These are phyloP conservation scores for Lacerta bilineata DNA, from an alignment of 2,797 vertebrate species.

Conservation along the genomic window DNA sequence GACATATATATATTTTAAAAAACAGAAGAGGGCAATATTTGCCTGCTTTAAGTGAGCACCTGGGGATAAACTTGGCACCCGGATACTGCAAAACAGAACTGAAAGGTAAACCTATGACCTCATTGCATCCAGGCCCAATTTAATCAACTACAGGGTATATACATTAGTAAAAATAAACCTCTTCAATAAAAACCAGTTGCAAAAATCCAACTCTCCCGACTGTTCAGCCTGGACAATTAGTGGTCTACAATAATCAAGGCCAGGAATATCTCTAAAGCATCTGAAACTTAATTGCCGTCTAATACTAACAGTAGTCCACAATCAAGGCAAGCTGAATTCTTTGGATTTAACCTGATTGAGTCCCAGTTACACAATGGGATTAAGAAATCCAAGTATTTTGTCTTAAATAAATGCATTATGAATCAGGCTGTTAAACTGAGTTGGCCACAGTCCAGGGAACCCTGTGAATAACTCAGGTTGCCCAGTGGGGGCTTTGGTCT, in stretches of 20 bases:
- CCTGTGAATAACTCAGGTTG: background rate
- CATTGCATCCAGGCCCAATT: conserved; percentile 22
- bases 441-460: background rate
- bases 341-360: conserved; percentile 3
- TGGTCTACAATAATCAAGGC: background rate
- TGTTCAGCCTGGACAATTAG: background rate
- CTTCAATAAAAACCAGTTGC: conserved; percentile 9
- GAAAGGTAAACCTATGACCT: conserved; percentile 39
- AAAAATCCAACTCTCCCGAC: background rate
- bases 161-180: conserved; percentile 20
- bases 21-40: conserved; percentile 22
- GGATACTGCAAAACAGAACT: conserved; percentile 39
- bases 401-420: conserved; percentile 18
- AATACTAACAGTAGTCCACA: background rate
- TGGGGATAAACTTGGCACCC: conserved; percentile 32
- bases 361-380: conserved; percentile 3
- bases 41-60: conserved; percentile 17
- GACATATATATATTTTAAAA: background rate
- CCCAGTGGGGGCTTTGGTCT: background rate
- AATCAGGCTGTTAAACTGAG: conserved; percentile 5
- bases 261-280: background rate
- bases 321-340: conserved; percentile 8
- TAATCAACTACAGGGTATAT: conserved; percentile 31
- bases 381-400: conserved; percentile 14
- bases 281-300: conserved; percentile 5